Base-by-base conservation (phyloP, 2,888 invertebrate genomes). In the Odontocerum albicorne region DNA sequence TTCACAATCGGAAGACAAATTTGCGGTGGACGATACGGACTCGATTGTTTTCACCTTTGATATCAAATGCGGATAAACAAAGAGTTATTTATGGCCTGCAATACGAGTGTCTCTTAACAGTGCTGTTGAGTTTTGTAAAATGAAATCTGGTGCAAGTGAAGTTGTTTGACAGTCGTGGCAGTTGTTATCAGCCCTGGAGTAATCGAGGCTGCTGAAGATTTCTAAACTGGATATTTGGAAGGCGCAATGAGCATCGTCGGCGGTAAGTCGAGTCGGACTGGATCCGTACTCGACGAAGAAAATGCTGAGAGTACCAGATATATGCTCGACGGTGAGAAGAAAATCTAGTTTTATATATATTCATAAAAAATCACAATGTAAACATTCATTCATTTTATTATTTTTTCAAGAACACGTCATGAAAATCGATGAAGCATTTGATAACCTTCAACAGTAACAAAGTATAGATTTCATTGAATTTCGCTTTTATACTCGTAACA, bases 261-360 rank as follows among this genome's bases (percentile, higher is more conserved):
- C 72, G 65, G 73, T 72, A 40, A 74, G 69, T 62, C 61, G 64
- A 39, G 68, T 66, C 38, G 67, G 57, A 44, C 64, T 65, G 53
- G 47, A 17, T 63, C 75, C 73, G 46, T 70, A 71, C 53, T 73
- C n/a, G 75, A 72, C 36, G 75, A 76, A 15, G 62, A 62, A 57
- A 69, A 70, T 47, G 56, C 64, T 21, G 65, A 71, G 55, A 73
- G 75, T 13, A 72, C 77, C 2, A 72, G 77, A 45, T 73, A 72
- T 65, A 79, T 79, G 78, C 65, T 79, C 35, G 78, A 79, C 57
- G 79, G 79, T 79, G 65, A 72, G 76, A 68, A 62, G 36, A 61
- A 35, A n/a, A 35, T 12, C n/a, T 35, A 8, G 12, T 35, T 7
- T 4, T 27, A 7, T 27, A 27, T 10, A n/a, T n/a, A n/a, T n/a